Evolutionary conservation across 2,797 vertebrate genomes (phyloP).

Genomic region (Peromyscus nudipes): DNA sequence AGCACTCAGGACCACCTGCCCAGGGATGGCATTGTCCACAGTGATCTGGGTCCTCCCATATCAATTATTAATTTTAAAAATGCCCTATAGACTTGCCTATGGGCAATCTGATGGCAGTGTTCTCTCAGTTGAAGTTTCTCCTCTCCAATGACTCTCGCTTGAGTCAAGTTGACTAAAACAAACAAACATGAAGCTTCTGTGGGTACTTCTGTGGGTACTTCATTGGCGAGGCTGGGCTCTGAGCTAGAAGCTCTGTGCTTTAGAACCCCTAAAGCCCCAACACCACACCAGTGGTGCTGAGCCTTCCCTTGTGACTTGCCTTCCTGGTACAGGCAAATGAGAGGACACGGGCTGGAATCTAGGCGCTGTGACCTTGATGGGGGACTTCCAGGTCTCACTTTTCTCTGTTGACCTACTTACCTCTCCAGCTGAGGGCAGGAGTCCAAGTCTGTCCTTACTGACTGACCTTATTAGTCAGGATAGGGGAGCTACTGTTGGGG

Average conservation of each 20-base stretch:
- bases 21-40: background rate
- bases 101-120: background rate
- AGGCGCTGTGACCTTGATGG: background rate
- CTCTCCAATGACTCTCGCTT: background rate
- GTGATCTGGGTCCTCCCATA: background rate
- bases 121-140: background rate
- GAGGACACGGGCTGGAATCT: background rate
- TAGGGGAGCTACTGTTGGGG: background rate
- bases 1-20: background rate
- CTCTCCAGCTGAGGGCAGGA: background rate
- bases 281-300: background rate
- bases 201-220: too few species aligned
- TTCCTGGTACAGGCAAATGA: background rate
- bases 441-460: background rate
- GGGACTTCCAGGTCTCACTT: background rate
- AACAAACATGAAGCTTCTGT: background rate
- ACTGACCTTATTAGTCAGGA: background rate
- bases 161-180: background rate
- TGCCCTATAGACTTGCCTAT: background rate
- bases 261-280: background rate
- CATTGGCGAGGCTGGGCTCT: background rate
- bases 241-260: background rate
- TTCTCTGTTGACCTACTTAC: background rate
- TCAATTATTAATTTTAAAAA: background rate
- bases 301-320: accelerated